These are phyloP conservation scores for Procambarus virginalis DNA, from an alignment of 1,140 invertebrate species.

Conservation along the genomic window DNA sequence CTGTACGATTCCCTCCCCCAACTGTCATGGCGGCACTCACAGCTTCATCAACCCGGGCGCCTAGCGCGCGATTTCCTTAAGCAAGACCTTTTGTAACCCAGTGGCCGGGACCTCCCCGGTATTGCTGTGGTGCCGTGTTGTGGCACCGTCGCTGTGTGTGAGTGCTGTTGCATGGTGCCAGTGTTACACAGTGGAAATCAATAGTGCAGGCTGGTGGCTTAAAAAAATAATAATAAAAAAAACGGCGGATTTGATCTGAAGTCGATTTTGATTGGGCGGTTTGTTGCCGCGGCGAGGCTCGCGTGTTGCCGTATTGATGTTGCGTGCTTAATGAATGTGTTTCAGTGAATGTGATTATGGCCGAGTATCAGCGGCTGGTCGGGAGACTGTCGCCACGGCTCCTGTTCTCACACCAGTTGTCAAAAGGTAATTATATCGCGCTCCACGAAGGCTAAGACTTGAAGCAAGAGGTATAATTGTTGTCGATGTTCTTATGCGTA, in stretches of 20 bases:
- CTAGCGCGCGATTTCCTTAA: slow-evolving; percentile 62
- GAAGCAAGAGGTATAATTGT: too few relatives aligned
- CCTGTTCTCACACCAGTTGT: too few relatives aligned
- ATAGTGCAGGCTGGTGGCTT: slow-evolving; percentile 23
- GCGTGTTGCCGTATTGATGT: slow-evolving; percentile 45
- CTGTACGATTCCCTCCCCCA: slow-evolving; percentile 39
- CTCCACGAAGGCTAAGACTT: too few relatives aligned
- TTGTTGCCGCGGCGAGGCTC: slow-evolving; percentile 7
- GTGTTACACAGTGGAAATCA: slow-evolving; percentile 23
- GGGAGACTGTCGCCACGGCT: background rate
- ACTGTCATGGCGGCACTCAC: slow-evolving; percentile 63
- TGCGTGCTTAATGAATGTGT: slow-evolving; percentile 46
- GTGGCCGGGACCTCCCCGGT: slow-evolving; percentile 47
- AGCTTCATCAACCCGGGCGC: slow-evolving; percentile 61
- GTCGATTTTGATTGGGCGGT: slow-evolving; percentile 20
- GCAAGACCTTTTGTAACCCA: slow-evolving; percentile 61
- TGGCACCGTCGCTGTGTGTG: slow-evolving; percentile 24
- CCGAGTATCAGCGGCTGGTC: slow-evolving; percentile 14
- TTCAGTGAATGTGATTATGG: slow-evolving; percentile 56
- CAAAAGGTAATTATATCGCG: too few relatives aligned
- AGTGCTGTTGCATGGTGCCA: slow-evolving; percentile 23
- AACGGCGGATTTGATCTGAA: slow-evolving; percentile 1
- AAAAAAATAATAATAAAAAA: background rate
- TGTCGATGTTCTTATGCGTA: too few relatives aligned
- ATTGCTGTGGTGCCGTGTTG: slow-evolving; percentile 46